Percentiles rank a stretch among this genome's conserved stretches.
These are phyloP conservation scores for Himantopus leucocephalus DNA, from an alignment of 2,113 vertebrate species.

Conservation along the genomic window DNA sequence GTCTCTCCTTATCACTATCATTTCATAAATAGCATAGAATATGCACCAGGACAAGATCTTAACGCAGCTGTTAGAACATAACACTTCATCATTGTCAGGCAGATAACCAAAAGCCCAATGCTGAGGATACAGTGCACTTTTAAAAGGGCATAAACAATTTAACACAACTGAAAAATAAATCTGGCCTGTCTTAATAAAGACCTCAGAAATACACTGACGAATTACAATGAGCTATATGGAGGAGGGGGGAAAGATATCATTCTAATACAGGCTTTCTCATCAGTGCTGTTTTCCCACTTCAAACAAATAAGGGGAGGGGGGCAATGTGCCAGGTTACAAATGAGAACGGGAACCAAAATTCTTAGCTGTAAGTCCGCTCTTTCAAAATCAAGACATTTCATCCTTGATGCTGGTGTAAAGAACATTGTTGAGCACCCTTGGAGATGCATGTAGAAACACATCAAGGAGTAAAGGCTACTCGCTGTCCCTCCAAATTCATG, in stretches of 20 bases:
- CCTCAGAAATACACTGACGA: slow-evolving; percentile 41
- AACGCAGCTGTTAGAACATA: slow-evolving; percentile 29
- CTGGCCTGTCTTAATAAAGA: slow-evolving; percentile 54
- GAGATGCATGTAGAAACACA: neutral
- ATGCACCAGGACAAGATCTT: slow-evolving; percentile 50
- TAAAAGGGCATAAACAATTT: slow-evolving; percentile 49
- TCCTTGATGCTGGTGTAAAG: neutral
- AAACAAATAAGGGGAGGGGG: neutral
- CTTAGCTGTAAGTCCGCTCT: neutral
- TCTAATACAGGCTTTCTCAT: neutral
- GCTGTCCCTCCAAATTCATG: neutral
- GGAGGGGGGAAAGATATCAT: neutral
- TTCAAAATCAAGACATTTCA: neutral
- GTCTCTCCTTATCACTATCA: slow-evolving; percentile 45
- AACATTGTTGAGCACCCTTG: neutral
- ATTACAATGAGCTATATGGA: slow-evolving; percentile 15
- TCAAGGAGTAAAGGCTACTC: neutral
- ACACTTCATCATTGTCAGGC: slow-evolving; percentile 36
- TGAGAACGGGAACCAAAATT: neutral
- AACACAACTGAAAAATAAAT: slow-evolving; percentile 64
- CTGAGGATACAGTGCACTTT: slow-evolving; percentile 23
- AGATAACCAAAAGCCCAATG: slow-evolving; percentile 26
- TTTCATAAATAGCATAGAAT: slow-evolving; percentile 59
- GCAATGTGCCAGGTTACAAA: neutral
- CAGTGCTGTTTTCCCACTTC: slow-evolving; percentile 3